These are phyloP conservation scores for Amphimedon queenslandica DNA, from an alignment of 37 sponge, comb jelly and placozoan species.

Conservation along the genomic window DNA sequence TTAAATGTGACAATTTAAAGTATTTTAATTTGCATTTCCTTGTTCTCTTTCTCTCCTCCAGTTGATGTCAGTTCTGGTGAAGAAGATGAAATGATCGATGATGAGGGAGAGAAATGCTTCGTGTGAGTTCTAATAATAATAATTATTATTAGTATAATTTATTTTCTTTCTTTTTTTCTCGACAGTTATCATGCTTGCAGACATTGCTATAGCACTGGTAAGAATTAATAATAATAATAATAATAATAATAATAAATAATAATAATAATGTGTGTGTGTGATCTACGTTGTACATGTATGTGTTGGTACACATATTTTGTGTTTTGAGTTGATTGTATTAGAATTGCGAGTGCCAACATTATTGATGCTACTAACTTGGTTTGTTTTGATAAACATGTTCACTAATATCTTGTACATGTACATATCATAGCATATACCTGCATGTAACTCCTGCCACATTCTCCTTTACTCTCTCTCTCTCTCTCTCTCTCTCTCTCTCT, in stretches of 20 bases:
- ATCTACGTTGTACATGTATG: not conserved
- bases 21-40: too few species aligned
- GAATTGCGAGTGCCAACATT: too few species aligned
- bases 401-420: too few species aligned
- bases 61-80: slow-evolving; percentile 68
- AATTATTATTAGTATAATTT: not conserved
- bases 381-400: too few species aligned
- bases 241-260: not conserved
- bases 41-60: slow-evolving; percentile 1
- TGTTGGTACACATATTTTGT: not conserved
- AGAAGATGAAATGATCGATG: slow-evolving; percentile 34
- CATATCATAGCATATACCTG: not conserved
- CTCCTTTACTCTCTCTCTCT: too few species aligned
- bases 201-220: slow-evolving; percentile 60
- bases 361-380: too few species aligned
- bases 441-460: not conserved
- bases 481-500: too few species aligned
- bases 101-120: slow-evolving; percentile 17
- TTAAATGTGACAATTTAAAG: too few species aligned
- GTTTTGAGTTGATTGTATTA: too few species aligned
- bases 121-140: not conserved
- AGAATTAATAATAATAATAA: not conserved
- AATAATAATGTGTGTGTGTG: not conserved
- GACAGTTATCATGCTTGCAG: slow-evolving; percentile 65
- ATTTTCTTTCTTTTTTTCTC: not conserved